These are phyloP conservation scores for Siniperca knerii DNA, from an alignment of 2,113 vertebrate genomes.

Conservation along the genomic window DNA sequence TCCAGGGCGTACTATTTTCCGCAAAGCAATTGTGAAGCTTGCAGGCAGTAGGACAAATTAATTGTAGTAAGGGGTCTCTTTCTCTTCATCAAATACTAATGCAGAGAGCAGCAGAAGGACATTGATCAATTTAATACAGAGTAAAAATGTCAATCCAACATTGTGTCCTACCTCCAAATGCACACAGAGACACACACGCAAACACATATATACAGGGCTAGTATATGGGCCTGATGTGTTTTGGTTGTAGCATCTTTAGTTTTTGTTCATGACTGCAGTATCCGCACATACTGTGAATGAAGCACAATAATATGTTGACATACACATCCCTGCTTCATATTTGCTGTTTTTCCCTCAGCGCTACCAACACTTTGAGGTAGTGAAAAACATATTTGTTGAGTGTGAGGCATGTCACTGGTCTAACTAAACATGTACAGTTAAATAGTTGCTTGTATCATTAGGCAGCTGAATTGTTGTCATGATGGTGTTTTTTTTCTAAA, in stretches of 20 bases:
- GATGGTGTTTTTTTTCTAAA: neutral
- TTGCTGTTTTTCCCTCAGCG: no score
- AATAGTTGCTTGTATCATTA: no score
- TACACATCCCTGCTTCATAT: no score
- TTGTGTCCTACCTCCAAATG: neutral
- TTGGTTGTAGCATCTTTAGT: neutral
- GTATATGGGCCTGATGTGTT: neutral
- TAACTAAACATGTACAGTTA: no score
- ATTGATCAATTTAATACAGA: neutral
- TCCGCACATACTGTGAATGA: neutral
- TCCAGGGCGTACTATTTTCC: neutral
- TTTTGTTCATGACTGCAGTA: neutral
- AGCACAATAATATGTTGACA: no score
- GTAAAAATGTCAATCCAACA: conserved; percentile 11
- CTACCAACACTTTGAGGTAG: no score
- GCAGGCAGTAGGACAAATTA: neutral
- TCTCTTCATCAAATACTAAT: conserved; percentile 9
- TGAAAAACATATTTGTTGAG: no score
- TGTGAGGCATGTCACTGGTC: no score
- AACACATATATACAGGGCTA: no score
- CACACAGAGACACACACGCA: neutral
- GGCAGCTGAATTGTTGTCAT: no score
- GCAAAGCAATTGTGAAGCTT: neutral
- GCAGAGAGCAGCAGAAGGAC: neutral
- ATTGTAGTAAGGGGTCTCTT: neutral